These are phyloP conservation scores for Ophioderma brevispina DNA, from an alignment of 35 echinoderm and acorn worm genomes.

Conservation along the genomic window DNA sequence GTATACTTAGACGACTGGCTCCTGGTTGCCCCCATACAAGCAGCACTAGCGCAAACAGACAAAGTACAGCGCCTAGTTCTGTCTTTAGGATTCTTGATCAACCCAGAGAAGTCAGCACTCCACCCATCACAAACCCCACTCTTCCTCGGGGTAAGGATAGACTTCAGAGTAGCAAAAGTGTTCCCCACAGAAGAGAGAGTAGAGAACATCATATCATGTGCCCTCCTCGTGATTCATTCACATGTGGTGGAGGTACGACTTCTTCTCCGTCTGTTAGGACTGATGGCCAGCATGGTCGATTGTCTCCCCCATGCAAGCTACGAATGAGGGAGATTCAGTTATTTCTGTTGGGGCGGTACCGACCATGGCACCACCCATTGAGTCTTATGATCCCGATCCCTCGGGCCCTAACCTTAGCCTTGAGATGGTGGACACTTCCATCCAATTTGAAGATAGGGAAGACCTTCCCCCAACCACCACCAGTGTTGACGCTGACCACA, in stretches of 20 bases:
- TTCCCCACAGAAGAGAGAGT: no score
- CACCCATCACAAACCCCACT: background rate
- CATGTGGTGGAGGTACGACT: no score
- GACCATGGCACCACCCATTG: background rate
- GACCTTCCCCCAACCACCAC: no score
- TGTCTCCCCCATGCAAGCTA: no score
- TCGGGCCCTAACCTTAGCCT: background rate
- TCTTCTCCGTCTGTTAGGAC: no score
- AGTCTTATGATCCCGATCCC: background rate
- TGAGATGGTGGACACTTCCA: background rate
- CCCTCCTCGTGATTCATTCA: no score
- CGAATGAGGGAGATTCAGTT: background rate
- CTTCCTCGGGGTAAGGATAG: no score
- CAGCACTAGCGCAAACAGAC: no score
- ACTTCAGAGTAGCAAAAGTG: no score
- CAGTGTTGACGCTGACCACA: no score
- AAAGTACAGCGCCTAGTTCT: background rate
- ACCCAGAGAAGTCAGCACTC: background rate
- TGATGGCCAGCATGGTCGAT: background rate
- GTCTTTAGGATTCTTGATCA: background rate
- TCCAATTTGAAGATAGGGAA: background rate
- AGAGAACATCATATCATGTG: no score
- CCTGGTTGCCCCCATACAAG: background rate
- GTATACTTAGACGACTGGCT: conserved; percentile 21
- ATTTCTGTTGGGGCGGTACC: background rate